Evolutionary conservation across 2,888 invertebrate species (phyloP).

Genomic region (Tipula vernalis): DNA sequence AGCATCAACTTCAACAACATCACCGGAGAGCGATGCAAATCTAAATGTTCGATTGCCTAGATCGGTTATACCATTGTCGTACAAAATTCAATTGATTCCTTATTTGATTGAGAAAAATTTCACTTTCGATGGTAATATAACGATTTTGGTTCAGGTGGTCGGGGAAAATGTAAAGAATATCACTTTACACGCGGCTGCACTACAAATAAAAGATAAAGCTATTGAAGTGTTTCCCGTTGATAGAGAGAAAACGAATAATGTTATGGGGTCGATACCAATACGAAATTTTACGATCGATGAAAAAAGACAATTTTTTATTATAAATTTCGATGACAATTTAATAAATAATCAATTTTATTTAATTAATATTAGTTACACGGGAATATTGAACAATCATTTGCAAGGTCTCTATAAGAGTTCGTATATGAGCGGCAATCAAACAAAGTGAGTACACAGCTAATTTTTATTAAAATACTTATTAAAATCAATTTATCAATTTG

Average conservation of each 20-base stretch:
- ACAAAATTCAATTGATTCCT: constrained; percentile 57
- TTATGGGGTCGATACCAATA: constrained; percentile 29
- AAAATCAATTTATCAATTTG: neutral
- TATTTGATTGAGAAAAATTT: constrained; percentile 63
- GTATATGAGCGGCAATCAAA: constrained; percentile 53
- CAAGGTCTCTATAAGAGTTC: constrained; percentile 76
- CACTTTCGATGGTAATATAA: constrained; percentile 60
- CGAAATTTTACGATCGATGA: constrained; percentile 41
- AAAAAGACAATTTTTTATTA: constrained; percentile 54
- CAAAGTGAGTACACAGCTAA: constrained; percentile 40
- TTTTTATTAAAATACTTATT: neutral
- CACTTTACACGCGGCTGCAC: constrained; percentile 60
- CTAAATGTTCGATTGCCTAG: constrained; percentile 59
- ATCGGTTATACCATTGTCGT: constrained; percentile 52
- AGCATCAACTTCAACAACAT: constrained; percentile 19
- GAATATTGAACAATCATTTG: constrained; percentile 59
- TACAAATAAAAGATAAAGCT: constrained; percentile 47
- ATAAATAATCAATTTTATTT: constrained; percentile 48
- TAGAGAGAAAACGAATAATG: constrained; percentile 27
- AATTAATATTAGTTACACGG: constrained; percentile 55
- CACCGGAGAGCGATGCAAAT: constrained; percentile 20
- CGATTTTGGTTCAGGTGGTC: constrained; percentile 47
- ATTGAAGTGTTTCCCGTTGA: constrained; percentile 35
- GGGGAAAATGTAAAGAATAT: constrained; percentile 49
- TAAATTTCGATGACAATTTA: constrained; percentile 46